Evolutionary conservation across 2,888 invertebrate species (phyloP).

Genomic region (Microchrysa polita): DNA sequence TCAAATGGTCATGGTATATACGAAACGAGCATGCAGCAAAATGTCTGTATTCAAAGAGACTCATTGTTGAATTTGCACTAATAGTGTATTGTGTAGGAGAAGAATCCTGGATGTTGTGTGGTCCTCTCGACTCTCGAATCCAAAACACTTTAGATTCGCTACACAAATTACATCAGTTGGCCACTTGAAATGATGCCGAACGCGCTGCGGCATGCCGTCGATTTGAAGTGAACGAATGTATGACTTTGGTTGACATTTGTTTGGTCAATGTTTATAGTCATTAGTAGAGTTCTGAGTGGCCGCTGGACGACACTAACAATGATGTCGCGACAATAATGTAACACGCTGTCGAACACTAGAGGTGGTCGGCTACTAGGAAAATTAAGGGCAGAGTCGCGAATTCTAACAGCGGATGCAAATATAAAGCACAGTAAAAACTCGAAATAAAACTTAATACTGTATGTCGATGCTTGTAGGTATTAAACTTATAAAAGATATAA

Average conservation of each 20-base stretch:
- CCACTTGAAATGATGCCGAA: slow-evolving; percentile 29
- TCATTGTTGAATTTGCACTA: slow-evolving; percentile 28
- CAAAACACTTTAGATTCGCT: slow-evolving; percentile 21
- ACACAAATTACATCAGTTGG: slow-evolving; percentile 39
- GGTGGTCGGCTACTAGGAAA: slow-evolving; percentile 37
- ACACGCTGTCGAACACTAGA: slow-evolving; percentile 32
- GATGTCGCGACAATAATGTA: slow-evolving; percentile 42
- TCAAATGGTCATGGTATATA: no score
- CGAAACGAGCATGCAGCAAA: not conserved
- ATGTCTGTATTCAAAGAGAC: not conserved
- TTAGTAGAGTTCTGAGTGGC: slow-evolving; percentile 20
- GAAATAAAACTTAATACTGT: no score
- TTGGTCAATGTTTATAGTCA: slow-evolving; percentile 38
- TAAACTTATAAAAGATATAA: no score
- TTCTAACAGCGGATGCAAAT: not conserved
- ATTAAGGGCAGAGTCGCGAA: slow-evolving; percentile 14
- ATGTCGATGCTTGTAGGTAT: no score
- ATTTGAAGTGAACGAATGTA: not conserved
- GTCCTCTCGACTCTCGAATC: slow-evolving; percentile 31
- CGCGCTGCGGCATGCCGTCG: slow-evolving; percentile 14
- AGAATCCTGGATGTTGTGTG: slow-evolving; percentile 29
- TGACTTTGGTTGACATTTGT: not conserved
- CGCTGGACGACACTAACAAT: slow-evolving; percentile 19
- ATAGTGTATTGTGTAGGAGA: not conserved
- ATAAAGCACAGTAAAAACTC: no score